phyloP scores from a whole-genome alignment of 2,113 vertebrate species.

The Melozone crissalis region DNA sequence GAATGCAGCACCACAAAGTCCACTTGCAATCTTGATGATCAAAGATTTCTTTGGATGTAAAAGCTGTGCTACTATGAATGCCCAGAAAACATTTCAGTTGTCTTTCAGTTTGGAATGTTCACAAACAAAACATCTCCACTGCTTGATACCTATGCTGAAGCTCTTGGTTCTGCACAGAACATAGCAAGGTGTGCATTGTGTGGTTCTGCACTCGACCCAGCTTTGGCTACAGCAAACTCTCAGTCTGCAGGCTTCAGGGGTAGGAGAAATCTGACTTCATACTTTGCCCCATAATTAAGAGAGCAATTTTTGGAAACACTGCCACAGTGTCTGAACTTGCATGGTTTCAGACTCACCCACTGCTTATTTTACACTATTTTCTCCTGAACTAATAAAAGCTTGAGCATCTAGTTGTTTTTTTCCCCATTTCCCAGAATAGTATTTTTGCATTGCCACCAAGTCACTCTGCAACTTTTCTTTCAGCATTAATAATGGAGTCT shows the following conservation, averaged over 20 bases:
- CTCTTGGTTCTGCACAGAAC: not conserved
- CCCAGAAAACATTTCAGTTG: not conserved
- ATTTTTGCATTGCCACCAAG: not conserved
- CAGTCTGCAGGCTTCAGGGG: not conserved
- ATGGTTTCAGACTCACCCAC: not conserved
- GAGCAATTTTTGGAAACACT: not conserved
- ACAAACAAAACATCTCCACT: not conserved
- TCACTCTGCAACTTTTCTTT: not conserved
- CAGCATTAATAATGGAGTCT: not conserved
- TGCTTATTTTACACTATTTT: not conserved
- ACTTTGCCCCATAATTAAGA: not conserved
- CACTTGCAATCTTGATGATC: not conserved
- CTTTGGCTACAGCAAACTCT: not conserved
- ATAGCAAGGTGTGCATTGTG: not conserved
- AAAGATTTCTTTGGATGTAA: not conserved
- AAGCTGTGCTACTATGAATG: not conserved
- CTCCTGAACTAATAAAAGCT: not conserved
- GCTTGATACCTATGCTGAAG: not conserved
- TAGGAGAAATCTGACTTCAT: not conserved
- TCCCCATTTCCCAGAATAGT: not conserved
- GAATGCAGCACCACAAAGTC: not conserved
- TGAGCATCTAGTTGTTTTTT: not conserved
- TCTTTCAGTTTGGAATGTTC: not conserved
- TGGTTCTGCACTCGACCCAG: rapidly evolving
- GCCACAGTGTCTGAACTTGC: not conserved